A percentile compares a stretch with the other conserved stretches of the same genome.
Conservation (phyloP, 2,888 invertebrate species). For the Willowsia nigromaculata region DNA sequence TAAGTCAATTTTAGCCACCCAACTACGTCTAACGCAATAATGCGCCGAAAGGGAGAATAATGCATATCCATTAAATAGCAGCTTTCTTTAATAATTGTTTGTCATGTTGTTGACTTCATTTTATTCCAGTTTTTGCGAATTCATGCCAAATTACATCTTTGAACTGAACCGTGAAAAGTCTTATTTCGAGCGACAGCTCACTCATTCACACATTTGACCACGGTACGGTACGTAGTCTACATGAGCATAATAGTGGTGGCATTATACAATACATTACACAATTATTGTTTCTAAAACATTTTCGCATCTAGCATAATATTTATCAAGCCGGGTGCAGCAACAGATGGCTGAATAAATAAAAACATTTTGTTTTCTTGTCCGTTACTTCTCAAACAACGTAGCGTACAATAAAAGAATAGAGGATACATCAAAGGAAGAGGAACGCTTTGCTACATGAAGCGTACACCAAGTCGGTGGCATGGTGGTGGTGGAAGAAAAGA, state of each 20-base stretch:
- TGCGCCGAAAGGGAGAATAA: too few species aligned
- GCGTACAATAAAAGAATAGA: not conserved
- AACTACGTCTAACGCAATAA: too few species aligned
- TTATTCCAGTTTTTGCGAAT: not conserved
- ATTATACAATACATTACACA: not conserved
- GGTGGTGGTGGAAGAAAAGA: not conserved
- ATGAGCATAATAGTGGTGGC: too few species aligned
- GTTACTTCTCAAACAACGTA: not conserved
- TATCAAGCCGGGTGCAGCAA: not conserved
- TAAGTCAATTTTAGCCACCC: too few species aligned
- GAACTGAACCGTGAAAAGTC: slow-evolving; percentile 34
- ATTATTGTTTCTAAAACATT: not conserved
- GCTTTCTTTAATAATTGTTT: not conserved
- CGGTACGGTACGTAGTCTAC: not conserved
- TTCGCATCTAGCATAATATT: not conserved
- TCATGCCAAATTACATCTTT: slow-evolving; percentile 29
- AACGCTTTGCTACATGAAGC: not conserved
- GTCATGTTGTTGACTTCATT: not conserved
- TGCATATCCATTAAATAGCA: too few species aligned
- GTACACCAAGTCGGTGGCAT: not conserved
- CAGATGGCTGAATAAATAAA: slow-evolving; percentile 35
- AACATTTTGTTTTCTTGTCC: slow-evolving; percentile 35
- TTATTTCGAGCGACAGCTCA: slow-evolving; percentile 13
- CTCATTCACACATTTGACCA: not conserved
- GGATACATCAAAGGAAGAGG: not conserved